Base-by-base conservation (phyloP, 2,113 vertebrate genomes). In the Toxotes jaculatrix region DNA sequence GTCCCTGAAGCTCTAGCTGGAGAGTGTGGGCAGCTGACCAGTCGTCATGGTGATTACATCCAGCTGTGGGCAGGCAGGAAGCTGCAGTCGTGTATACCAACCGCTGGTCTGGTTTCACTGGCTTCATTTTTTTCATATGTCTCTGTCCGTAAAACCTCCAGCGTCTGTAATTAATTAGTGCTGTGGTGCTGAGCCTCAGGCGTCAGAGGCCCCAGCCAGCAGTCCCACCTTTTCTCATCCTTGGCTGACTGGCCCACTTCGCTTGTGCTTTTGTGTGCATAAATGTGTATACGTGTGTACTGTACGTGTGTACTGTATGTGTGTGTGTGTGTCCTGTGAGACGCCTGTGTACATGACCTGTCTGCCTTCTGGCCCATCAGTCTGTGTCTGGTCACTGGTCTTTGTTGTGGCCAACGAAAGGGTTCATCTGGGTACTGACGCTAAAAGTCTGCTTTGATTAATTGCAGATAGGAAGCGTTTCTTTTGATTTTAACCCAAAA, bases 61-160 rank as follows among this genome's bases (percentile, higher is more conserved):
- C 87, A 84, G 81, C 77, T 91, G 83, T 74, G 72, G 43, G 23
- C 71, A 53, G 68, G 36, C 69, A 62, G 65, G 56, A 80, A 63
- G 45, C 64, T 49, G 14, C 51, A 51, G 53, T 47, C n/a, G 0
- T 14, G 5, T 70, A 40, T 19, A 69, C 66, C 67, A 51, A 56
- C 70, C 67, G 34, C 23, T 83, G 51, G 38, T 70, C 74, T 87
- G 63, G 23, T 70, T 87, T 73, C 61, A 60, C 21, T 59, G 2
- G 45, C n/a, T 74, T 85, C 27, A 11, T 68, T 74, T 47, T 31
- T 76, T 74, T 47, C 60, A 67, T 87, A 55, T 27, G n/a, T 61
- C 59, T 74, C 13, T 32, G 61, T 71, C 59, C 74, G 60, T 77
- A 61, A 87, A 72, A 70, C 56, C 82, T 62, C 49, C 69, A 66